Percentiles rank a stretch among this genome's conserved stretches.
These are phyloP conservation scores for Diarsia dahlii DNA, from an alignment of 2,888 invertebrate genomes.

Conservation along the genomic window DNA sequence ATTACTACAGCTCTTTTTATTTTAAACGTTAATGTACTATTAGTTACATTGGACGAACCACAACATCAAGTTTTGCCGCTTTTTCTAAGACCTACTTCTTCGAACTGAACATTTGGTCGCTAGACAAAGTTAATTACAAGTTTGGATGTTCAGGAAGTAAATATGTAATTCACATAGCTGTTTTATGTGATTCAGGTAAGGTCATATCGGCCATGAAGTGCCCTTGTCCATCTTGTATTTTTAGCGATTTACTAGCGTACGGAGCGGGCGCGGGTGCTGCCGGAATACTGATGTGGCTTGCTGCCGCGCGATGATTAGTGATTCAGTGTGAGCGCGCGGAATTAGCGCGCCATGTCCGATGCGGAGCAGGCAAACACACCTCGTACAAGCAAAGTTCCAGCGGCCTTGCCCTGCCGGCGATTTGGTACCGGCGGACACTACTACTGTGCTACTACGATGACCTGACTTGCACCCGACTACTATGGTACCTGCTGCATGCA, in stretches of 20 bases:
- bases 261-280: constrained; percentile 71
- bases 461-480: constrained; percentile 20
- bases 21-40: background rate
- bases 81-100: background rate
- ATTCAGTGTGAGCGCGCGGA: constrained; percentile 87
- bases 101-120: background rate
- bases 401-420: constrained; percentile 60
- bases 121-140: background rate
- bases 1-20: background rate
- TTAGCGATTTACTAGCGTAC: constrained; percentile 86
- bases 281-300: constrained; percentile 84
- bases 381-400: constrained; percentile 55
- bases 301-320: constrained; percentile 77
- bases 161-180: constrained; percentile 71
- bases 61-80: background rate
- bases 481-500: constrained; percentile 24
- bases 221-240: constrained; percentile 87
- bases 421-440: constrained; percentile 39
- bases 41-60: background rate
- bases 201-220: constrained; percentile 83
- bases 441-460: constrained; percentile 17
- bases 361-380: constrained; percentile 72
- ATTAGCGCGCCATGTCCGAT: constrained; percentile 85
- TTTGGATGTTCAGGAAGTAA: constrained; percentile 74
- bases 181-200: constrained; percentile 85